Evolutionary conservation across 1,140 invertebrate species (phyloP), one percentile per base, ranked within the genome.

Genomic region (Nephila pilipes): DNA sequence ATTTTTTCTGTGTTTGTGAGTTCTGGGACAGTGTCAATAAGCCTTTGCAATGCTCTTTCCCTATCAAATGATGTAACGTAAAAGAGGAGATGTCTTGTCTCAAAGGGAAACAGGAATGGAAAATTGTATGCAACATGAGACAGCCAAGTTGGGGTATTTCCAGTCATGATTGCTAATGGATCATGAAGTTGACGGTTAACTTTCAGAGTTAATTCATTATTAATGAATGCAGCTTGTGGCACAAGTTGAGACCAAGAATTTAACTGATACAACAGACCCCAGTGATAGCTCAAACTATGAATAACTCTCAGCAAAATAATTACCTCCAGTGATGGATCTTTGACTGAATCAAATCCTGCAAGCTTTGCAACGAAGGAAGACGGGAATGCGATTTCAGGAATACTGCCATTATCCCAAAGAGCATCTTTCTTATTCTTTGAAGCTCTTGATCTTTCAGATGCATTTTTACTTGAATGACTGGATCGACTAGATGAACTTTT

Each of bases 1-100:
- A 99, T 97, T 75, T 97, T 97, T 94, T 98, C 97, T 88, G 95
- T 96, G 93, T 96, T 95, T 96, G 96, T 97, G 85, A 97, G 96
- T 96, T 99, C 98, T 1, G 97, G 98, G 5, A 97, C 97, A 79
- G 97, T 97, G 95, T 99, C 99, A 93, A 99, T 96, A 90, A 99
- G 96, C 83, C 98, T 97, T 96, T 99, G 98, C 93, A 99, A 96
- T 58, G 99, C 99, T 95, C 99, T 97, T 96, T 99, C 98, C 65
- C 99, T 97, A 96, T 99, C 99, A 96, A 99, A 99, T 60, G 98
- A 98, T 58, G 98, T 99, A 63, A 98, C 98, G 96, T 99, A 99
- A 96, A 99, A 98, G 58, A 99, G 96, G 94, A 99, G 96, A 95
- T 99, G 98, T 10, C 99, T 96, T 46, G 98, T 99, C 95, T 99